phyloP scores from a whole-genome alignment of 2,113 vertebrate genomes.

The Rynchops niger region DNA sequence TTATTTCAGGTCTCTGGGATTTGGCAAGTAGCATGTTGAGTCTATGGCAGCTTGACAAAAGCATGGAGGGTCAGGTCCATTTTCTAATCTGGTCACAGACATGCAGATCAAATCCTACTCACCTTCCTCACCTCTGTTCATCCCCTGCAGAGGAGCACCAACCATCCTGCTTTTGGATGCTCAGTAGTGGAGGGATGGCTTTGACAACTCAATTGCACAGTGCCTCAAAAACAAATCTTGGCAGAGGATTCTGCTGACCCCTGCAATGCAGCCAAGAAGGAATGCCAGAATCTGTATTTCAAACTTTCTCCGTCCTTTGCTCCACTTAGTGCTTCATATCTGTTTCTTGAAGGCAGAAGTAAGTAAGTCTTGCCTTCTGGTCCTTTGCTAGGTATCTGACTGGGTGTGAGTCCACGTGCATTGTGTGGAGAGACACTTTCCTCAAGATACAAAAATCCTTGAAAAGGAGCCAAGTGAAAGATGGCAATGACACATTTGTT shows the following conservation, averaged over 20 bases:
- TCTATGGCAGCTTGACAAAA: not conserved
- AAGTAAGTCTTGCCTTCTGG: not conserved
- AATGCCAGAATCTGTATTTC: slow-evolving; percentile 5
- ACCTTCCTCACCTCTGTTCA: not conserved
- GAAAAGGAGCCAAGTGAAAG: not conserved
- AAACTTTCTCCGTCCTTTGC: not conserved
- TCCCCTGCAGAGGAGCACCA: not conserved
- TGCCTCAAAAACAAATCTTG: not conserved
- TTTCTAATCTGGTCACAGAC: not conserved
- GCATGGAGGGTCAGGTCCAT: not conserved
- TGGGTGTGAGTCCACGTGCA: not conserved
- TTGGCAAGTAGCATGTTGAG: not conserved
- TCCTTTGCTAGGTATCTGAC: not conserved
- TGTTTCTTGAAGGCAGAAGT: not conserved
- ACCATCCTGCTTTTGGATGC: not conserved
- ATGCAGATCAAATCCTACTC: not conserved
- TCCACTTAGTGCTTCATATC: not conserved
- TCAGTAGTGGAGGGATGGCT: not conserved
- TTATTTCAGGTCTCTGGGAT: not conserved
- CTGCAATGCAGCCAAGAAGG: not conserved
- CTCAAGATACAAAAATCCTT: not conserved
- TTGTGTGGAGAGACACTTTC: not conserved
- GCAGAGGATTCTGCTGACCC: slow-evolving; percentile 14
- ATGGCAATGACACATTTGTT: not conserved
- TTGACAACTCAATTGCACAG: slow-evolving; percentile 3